Base-by-base conservation (phyloP, 30 jellyfish, hydroid and myxozoan species). In the Catostylus mosaicus region DNA sequence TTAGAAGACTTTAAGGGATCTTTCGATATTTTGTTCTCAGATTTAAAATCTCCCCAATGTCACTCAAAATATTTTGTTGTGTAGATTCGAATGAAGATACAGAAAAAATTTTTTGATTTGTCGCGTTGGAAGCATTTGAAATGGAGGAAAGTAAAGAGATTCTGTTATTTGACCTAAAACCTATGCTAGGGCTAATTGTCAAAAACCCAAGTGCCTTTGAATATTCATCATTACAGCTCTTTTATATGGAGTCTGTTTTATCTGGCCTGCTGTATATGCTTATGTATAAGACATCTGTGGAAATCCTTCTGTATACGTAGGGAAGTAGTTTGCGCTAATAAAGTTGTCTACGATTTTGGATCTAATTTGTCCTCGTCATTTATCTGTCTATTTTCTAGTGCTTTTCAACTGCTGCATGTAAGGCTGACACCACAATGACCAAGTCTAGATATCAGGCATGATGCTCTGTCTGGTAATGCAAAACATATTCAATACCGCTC, bases 21-120 rank as follows among this genome's bases (percentile, higher is more conserved):
- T 74, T 74, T 74, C 75, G 86, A 74, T 46, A 5, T 74, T 74
- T 56, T 46, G 74, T 27, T 56, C 84, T 72, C 51, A 72, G 70
- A 72, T 48, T 48, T 23, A 72, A 72, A 26, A 72, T 22, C n/a
- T 40, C 43, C 80, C 27, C 80, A 68, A 36, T 30, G 8, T 32
- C 61, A 68, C 27, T 18, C 27, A n/a, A 38, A 36, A 18, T 45
- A 40, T 72, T 45, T 7, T 18, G 67, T 6, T 45, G 68, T n/a
- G 24, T 45, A 40, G 68, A 71, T 36, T 31, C 34, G 68, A 12
- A n/a, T 71, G 83, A 71, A 71, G 68, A 71, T 71, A 67, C 68
- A 71, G 83, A 36, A 71, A 45, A 71, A 35, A 37, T 35, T 16
- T n/a, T n/a, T n/a, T n/a, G n/a, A n/a, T n/a, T n/a, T n/a, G 51